A percentile compares a stretch with the other conserved stretches of the same genome.
Evolutionary conservation across 2,888 invertebrate species (phyloP).

Genomic region (Amphimallon solstitiale): DNA sequence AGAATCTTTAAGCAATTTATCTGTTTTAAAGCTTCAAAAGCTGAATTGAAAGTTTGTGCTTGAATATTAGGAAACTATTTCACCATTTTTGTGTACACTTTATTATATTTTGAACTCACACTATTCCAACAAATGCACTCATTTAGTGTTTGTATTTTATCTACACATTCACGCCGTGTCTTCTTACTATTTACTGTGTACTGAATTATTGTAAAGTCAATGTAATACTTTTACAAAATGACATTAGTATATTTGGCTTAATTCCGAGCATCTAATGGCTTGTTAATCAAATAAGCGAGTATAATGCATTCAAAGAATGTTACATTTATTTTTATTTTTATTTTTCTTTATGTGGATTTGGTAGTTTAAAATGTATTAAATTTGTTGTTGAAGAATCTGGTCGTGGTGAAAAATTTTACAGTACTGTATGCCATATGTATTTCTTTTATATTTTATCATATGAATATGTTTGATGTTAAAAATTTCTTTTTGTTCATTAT

Average conservation of each 20-base stretch:
- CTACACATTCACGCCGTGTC: conserved; percentile 62
- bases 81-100: conserved; percentile 15
- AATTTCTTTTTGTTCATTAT: conserved; percentile 24
- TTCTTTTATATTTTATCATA: conserved; percentile 30
- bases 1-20: conserved; percentile 31
- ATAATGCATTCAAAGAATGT: conserved; percentile 20
- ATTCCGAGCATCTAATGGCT: conserved; percentile 18
- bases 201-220: conserved; percentile 40
- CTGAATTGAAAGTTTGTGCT: conserved; percentile 29
- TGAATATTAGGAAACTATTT: conserved; percentile 23
- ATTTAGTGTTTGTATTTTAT: conserved; percentile 45
- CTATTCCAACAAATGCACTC: conserved; percentile 46
- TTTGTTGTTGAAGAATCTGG: conserved; percentile 23
- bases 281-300: conserved; percentile 51
- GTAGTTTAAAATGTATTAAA: conserved; percentile 17
- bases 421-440: conserved; percentile 30
- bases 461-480: conserved; percentile 26
- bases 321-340: conserved; percentile 7
- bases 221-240: conserved; percentile 30
- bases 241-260: background rate
- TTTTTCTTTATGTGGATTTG: conserved; percentile 11
- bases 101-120: conserved; percentile 26
- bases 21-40: conserved; percentile 19
- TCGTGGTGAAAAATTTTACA: conserved; percentile 11
- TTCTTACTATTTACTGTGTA: conserved; percentile 49